These are phyloP conservation scores for Caenorhabditis doughertyi DNA, from an alignment of 2,888 invertebrate species.

Conservation along the genomic window DNA sequence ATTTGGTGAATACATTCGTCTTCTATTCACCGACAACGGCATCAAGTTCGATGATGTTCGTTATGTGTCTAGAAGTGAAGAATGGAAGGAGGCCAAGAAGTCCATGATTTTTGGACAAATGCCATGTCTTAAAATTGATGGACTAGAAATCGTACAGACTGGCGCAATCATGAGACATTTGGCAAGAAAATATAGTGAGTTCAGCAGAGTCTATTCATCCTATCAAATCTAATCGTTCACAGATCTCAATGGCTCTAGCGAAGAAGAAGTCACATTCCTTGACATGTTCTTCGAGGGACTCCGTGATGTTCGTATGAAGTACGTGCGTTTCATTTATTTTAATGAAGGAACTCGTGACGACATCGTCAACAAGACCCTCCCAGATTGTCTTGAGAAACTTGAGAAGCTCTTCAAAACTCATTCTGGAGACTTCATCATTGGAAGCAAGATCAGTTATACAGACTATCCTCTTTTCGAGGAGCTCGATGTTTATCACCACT, in stretches of 20 bases:
- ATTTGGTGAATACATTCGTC: slow-evolving; percentile 59
- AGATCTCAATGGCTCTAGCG: slow-evolving; percentile 44
- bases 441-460: slow-evolving; percentile 33
- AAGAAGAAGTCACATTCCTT: slow-evolving; percentile 26
- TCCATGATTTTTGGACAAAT: slow-evolving; percentile 52
- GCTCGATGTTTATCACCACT: slow-evolving; percentile 32
- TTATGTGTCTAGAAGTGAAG: slow-evolving; percentile 5
- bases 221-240: no score
- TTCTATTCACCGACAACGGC: slow-evolving; percentile 47
- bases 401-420: slow-evolving; percentile 45
- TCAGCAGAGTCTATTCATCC: no score
- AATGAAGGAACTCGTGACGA: slow-evolving; percentile 35
- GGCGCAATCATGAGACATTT: slow-evolving; percentile 59
- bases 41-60: slow-evolving; percentile 50
- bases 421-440: slow-evolving; percentile 41
- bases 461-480: slow-evolving; percentile 58
- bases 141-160: slow-evolving; percentile 39
- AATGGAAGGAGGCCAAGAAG: slow-evolving; percentile 52
- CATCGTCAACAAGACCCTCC: slow-evolving; percentile 33
- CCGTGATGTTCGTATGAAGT: slow-evolving; percentile 34
- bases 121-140: slow-evolving; percentile 42
- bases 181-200: slow-evolving; percentile 31
- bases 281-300: slow-evolving; percentile 36
- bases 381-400: slow-evolving; percentile 19
- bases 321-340: slow-evolving; percentile 15